A percentile compares a stretch with the other conserved stretches of the same genome.
phyloP scores from a whole-genome alignment of 2,888 invertebrate species.

The Polydrusus tereticollis region DNA sequence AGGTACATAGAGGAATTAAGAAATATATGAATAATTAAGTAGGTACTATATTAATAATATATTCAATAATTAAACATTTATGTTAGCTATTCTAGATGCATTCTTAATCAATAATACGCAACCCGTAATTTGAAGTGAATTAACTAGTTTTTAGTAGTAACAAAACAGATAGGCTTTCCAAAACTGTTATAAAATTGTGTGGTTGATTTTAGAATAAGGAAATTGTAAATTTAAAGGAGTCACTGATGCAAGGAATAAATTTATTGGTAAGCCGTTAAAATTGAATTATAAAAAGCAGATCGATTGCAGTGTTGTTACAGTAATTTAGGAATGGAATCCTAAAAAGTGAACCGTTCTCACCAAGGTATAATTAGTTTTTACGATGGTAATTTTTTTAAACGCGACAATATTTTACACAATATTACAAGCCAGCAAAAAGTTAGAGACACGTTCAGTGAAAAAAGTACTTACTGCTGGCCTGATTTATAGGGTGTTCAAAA shows the following conservation, averaged over 20 bases:
- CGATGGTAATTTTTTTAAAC: neutral
- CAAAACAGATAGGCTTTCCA: neutral
- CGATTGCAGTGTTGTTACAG: neutral
- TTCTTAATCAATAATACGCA: too few relatives aligned
- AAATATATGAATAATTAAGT: too few relatives aligned
- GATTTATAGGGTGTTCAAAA: too few relatives aligned
- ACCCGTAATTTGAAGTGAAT: neutral
- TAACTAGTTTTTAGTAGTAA: neutral
- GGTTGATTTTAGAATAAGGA: neutral
- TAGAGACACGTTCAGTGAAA: too few relatives aligned
- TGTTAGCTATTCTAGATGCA: too few relatives aligned
- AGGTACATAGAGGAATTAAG: too few relatives aligned
- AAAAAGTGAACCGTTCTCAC: neutral
- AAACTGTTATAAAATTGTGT: neutral
- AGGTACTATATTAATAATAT: too few relatives aligned
- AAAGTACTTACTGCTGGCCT: too few relatives aligned
- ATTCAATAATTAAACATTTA: too few relatives aligned
- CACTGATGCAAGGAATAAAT: neutral
- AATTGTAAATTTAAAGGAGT: neutral
- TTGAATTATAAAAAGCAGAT: slow-evolving; percentile 9
- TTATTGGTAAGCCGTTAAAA: neutral
- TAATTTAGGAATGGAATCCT: neutral
- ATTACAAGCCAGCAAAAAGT: too few relatives aligned
- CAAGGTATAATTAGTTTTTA: neutral
- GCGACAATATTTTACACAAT: neutral